Evolutionary conservation across 1,140 invertebrate genomes (phyloP).

Genomic region (Tribolium madens): DNA sequence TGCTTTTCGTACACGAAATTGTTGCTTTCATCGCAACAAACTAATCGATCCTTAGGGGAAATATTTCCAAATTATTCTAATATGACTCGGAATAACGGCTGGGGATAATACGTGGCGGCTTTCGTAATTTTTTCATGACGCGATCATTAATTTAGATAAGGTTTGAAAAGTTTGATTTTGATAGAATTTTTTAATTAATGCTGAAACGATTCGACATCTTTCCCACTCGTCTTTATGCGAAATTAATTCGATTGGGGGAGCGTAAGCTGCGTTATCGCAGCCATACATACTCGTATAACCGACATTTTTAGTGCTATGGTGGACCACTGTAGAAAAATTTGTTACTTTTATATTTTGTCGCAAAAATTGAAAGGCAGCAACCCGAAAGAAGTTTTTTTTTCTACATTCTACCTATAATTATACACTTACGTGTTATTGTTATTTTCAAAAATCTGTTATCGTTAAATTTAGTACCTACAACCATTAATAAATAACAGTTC

Average conservation of each 20-base stretch:
- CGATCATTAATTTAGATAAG: constrained; percentile 10
- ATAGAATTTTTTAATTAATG: constrained; percentile 12
- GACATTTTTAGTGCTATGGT: background rate
- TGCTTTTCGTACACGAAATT: constrained; percentile 28
- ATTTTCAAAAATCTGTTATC: no score
- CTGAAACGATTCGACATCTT: background rate
- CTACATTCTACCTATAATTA: no score
- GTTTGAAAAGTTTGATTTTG: background rate
- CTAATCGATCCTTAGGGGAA: constrained; percentile 6
- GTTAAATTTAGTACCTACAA: no score
- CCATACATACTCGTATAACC: background rate
- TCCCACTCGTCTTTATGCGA: background rate
- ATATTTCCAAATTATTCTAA: constrained; percentile 6
- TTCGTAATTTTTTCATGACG: constrained; percentile 11
- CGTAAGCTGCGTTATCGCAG: background rate
- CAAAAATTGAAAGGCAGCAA: no score
- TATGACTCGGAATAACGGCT: constrained; percentile 8
- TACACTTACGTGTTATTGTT: no score
- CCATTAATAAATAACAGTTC: no score
- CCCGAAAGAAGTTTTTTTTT: no score
- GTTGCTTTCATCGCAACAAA: constrained; percentile 25
- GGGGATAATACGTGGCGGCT: constrained; percentile 10
- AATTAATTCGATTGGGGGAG: constrained; percentile 2
- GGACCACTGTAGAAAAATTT: background rate
- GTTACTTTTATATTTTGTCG: no score